Evolutionary conservation across 2,888 invertebrate genomes (phyloP).

Genomic region (Lumbricus terrestris): DNA sequence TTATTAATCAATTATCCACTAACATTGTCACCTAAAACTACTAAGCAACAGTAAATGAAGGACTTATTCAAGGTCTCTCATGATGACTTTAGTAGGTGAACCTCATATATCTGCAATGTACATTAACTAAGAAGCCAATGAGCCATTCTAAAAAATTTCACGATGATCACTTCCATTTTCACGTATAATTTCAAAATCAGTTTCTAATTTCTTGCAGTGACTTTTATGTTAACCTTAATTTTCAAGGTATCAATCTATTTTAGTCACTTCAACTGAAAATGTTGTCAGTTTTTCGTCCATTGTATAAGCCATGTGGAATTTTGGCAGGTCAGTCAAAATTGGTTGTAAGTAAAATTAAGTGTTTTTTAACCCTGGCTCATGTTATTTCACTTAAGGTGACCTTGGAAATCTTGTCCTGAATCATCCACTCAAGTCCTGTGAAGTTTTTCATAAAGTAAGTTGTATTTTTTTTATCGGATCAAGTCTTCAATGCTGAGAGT

Average conservation of each 20-base stretch:
- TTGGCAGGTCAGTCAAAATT: too few relatives aligned
- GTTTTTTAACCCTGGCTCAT: neutral
- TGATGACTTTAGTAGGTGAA: neutral
- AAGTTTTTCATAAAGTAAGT: constrained; percentile 10
- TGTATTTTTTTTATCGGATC: neutral
- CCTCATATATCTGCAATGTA: neutral
- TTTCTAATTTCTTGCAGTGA: neutral
- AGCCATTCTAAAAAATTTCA: neutral
- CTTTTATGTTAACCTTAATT: too few relatives aligned
- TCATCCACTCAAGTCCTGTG: neutral
- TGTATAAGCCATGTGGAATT: too few relatives aligned
- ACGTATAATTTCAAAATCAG: neutral
- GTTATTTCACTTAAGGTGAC: neutral
- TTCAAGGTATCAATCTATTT: too few relatives aligned
- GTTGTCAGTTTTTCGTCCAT: too few relatives aligned
- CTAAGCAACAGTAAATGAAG: neutral
- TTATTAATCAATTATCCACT: neutral
- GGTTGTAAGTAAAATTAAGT: neutral
- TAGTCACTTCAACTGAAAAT: too few relatives aligned
- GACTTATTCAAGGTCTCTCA: neutral
- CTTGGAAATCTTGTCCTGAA: constrained; percentile 13
- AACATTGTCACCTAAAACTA: neutral
- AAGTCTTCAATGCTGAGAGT: neutral
- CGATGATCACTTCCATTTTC: neutral
- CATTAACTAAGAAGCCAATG: too few relatives aligned